phyloP scores from a whole-genome alignment of 2,888 invertebrate genomes.

The Disparrhopalites patrizii region DNA sequence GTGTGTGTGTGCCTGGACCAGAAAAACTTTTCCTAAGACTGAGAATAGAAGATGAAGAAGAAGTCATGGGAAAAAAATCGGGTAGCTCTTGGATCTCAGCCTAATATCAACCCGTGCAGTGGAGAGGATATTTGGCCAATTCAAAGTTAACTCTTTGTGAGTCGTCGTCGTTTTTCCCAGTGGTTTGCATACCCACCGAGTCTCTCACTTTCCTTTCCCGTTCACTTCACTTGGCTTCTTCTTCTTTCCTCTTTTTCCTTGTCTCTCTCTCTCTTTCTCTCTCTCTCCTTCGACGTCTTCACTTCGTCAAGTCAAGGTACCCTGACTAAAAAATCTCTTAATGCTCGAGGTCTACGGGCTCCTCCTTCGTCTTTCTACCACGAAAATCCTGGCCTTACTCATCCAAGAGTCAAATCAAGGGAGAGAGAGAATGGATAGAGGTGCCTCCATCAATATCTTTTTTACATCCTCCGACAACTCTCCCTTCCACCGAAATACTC shows the following conservation, averaged over 20 bases:
- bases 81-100: constrained; percentile 45
- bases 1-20: constrained; percentile 21
- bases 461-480: background rate
- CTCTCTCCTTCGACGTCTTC: constrained; percentile 5
- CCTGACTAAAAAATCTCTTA: constrained; percentile 1
- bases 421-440: background rate
- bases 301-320: constrained; percentile 23
- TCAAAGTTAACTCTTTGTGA: constrained; percentile 24
- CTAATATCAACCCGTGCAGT: constrained; percentile 47
- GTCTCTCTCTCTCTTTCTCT: too few species aligned
- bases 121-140: constrained; percentile 31
- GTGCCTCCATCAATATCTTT: constrained; percentile 10
- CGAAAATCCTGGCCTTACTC: background rate
- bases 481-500: background rate
- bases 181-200: constrained; percentile 18
- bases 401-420: background rate
- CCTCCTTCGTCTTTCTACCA: too few species aligned
- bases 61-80: constrained; percentile 26
- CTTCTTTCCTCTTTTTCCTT: background rate
- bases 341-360: constrained; percentile 5
- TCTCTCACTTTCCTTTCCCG: constrained; percentile 17
- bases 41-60: constrained; percentile 9
- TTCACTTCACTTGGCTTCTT: constrained; percentile 17
- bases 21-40: constrained; percentile 20
- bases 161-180: constrained; percentile 15